Evolutionary conservation across 2,797 vertebrate genomes (phyloP).

Genomic region (Apogon hyalosoma): DNA sequence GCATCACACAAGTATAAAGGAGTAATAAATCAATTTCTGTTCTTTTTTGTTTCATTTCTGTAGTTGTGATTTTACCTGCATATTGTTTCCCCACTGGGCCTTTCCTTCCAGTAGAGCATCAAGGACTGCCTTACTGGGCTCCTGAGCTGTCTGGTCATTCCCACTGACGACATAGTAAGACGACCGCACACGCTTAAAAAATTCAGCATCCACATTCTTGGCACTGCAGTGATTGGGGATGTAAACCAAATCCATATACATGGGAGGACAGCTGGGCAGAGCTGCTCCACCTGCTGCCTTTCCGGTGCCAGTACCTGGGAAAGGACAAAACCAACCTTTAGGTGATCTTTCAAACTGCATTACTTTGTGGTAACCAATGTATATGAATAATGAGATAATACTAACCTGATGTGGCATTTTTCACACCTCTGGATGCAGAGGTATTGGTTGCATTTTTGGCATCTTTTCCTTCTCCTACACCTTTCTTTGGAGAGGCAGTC

Average conservation of each 20-base stretch:
- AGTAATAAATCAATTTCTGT: no score
- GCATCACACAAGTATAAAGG: neutral
- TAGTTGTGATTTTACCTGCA: slow-evolving; percentile 86
- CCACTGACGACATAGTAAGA: slow-evolving; percentile 98
- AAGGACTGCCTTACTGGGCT: slow-evolving; percentile 93
- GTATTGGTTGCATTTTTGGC: slow-evolving; percentile 97
- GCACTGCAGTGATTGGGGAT: slow-evolving; percentile 98
- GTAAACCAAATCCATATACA: slow-evolving; percentile 98
- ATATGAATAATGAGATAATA: slow-evolving; percentile 1
- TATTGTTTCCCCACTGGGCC: slow-evolving; percentile 93
- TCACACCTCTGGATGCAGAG: slow-evolving; percentile 91
- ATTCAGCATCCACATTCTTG: slow-evolving; percentile 95
- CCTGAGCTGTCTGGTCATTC: slow-evolving; percentile 91
- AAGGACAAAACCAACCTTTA: neutral
- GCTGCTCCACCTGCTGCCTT: slow-evolving; percentile 84
- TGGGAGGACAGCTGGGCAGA: slow-evolving; percentile 90
- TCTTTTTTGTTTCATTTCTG: neutral
- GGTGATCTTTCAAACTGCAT: neutral
- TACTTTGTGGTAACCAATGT: neutral
- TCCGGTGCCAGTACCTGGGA: slow-evolving; percentile 85
- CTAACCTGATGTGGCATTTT: slow-evolving; percentile 89
- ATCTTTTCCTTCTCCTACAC: slow-evolving; percentile 91
- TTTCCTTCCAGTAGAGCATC: slow-evolving; percentile 96
- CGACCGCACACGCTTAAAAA: slow-evolving; percentile 95
- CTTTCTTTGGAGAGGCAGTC: slow-evolving; percentile 93